Conservation (phyloP, 2,797 vertebrate species). For the Hippocampus kuda region DNA sequence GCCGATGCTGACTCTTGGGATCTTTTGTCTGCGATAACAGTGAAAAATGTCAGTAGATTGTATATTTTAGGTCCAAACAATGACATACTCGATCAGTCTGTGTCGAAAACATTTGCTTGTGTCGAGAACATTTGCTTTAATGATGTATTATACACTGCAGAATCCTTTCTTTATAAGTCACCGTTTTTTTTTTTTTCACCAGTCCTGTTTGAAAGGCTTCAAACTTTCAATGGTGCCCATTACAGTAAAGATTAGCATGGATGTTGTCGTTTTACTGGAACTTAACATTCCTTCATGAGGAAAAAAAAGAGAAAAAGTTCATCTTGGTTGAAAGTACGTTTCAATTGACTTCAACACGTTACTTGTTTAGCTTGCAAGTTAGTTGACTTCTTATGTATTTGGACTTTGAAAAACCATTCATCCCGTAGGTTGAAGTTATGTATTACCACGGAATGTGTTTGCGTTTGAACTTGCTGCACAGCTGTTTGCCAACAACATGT, state of each 20-base stretch:
- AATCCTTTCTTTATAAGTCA: not conserved
- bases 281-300: not conserved
- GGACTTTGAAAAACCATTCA: too few relatives aligned
- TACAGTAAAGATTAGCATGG: not conserved
- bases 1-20: constrained; percentile 36
- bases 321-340: not conserved
- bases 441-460: too few relatives aligned
- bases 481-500: not conserved
- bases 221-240: not conserved
- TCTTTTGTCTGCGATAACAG: constrained; percentile 34
- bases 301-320: not conserved
- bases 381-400: too few relatives aligned
- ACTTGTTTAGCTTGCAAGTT: not conserved
- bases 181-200: not conserved
- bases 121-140: not conserved
- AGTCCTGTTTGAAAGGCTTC: not conserved
- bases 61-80: not conserved
- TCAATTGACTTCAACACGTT: not conserved
- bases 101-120: not conserved
- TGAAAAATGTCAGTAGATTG: constrained; percentile 1
- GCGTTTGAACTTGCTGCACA: not conserved
- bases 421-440: too few relatives aligned
- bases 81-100: not conserved
- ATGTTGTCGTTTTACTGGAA: not conserved
- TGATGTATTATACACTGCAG: not conserved